Evolutionary conservation across 2,888 invertebrate genomes (phyloP), one percentile per base, ranked within the genome.

Genomic region (Polyommatus icarus): DNA sequence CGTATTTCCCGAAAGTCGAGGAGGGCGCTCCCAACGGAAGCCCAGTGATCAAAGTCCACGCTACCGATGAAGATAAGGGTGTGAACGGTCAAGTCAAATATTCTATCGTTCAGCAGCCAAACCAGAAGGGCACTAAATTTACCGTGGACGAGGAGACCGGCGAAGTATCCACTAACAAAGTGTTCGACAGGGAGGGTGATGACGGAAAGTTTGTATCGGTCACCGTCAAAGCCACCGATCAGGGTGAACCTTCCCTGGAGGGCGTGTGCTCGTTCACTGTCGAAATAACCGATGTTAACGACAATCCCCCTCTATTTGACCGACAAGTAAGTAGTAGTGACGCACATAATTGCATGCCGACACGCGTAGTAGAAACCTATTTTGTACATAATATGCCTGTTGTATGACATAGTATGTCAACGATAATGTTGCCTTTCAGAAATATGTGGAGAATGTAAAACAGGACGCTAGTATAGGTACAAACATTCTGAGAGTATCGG

Each of bases 201-300:
- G 98, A 98, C 88, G 98, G 98, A 10, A 98, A 98, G 92, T 98
- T 98, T 90, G 99, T 99, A 7, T 98, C 98, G 0, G 98, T 99
- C 6, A 99, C 99, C 0, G 98, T 99, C 0, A 99, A 99, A 92
- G 99, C 99, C 6, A 99, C 99, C 0, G 99, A 99, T 95, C 98
- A 99, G 88, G 99, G 99, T n/a, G 98, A 98, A 89, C 99, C 99
- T 1, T 98, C 98, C 0, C 91, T 99, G 82, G 99, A 99, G 91
- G 99, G 99, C 40, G 99, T 99, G 82, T 99, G 99, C 91, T 99
- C 99, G 8, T 99, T 99, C 89, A 99, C 98, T 20, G 99, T 99
- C 75, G 99, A 99, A 94, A 98, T 99, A 77, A 98, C 98, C 1
- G 99, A 99, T 90, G 98, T 99, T 72, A 99, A 99, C 87, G 99